phyloP scores from a whole-genome alignment of 1,140 invertebrate genomes.

The Mylabris phalerata region DNA sequence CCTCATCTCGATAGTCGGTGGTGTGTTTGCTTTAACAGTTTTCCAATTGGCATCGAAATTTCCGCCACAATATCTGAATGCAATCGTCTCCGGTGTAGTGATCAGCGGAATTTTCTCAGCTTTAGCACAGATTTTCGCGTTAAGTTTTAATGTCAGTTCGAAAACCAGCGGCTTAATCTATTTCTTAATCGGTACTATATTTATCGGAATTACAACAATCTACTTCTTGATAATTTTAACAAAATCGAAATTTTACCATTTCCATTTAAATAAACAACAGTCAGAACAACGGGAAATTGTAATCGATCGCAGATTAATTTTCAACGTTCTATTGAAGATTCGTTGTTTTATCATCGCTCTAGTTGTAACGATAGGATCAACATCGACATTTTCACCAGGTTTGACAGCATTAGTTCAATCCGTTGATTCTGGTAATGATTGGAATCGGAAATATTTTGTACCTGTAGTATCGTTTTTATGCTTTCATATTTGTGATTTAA shows the following conservation, averaged over 20 bases:
- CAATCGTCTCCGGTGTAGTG: conserved; percentile 20
- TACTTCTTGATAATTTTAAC: conserved; percentile 14
- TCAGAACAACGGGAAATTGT: background rate
- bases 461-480: conserved; percentile 25
- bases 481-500: conserved; percentile 17
- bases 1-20: conserved; percentile 19
- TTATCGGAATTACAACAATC: conserved; percentile 15
- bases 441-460: conserved; percentile 19
- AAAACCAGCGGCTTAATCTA: conserved; percentile 10
- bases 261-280: conserved; percentile 12
- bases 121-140: conserved; percentile 21
- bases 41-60: conserved; percentile 26
- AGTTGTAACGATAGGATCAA: conserved; percentile 19
- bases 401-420: conserved; percentile 22
- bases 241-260: conserved; percentile 25
- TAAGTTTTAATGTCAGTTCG: conserved; percentile 8
- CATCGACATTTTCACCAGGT: conserved; percentile 24
- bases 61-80: conserved; percentile 19
- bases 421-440: conserved; percentile 4
- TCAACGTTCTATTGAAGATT: background rate
- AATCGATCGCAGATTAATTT: conserved; percentile 1
- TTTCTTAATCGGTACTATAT: conserved; percentile 18
- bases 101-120: conserved; percentile 25
- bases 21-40: conserved; percentile 21
- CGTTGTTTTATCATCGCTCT: conserved; percentile 14